A percentile compares a stretch with the other conserved stretches of the same genome.
phyloP scores from a whole-genome alignment of 2,797 vertebrate genomes.

The Huso huso region DNA sequence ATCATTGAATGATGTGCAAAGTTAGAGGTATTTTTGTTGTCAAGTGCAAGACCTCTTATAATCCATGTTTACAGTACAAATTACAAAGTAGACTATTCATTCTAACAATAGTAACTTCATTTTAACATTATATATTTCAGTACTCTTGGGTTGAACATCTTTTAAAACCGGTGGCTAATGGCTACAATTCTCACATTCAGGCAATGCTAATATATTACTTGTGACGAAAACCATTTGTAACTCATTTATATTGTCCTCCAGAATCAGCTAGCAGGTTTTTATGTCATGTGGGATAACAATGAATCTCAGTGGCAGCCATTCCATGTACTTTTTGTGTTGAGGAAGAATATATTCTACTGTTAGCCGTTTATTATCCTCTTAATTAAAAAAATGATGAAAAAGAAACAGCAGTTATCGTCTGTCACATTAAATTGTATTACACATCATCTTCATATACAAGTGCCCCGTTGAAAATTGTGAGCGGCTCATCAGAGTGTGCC shows the following conservation, averaged over 20 bases:
- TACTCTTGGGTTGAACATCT: too few species aligned
- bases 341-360: neutral
- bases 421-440: constrained; percentile 21
- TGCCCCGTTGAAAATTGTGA: constrained; percentile 82
- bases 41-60: too few species aligned
- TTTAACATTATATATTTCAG: too few species aligned
- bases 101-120: too few species aligned
- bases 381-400: neutral
- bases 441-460: constrained; percentile 69
- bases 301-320: neutral
- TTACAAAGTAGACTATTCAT: too few species aligned
- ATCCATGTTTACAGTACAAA: too few species aligned
- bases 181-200: too few species aligned
- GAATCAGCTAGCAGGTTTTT: neutral
- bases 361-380: neutral
- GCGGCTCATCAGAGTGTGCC: constrained; percentile 80
- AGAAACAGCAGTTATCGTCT: neutral
- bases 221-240: too few species aligned
- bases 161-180: too few species aligned
- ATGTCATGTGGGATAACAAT: neutral
- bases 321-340: neutral
- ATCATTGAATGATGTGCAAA: too few species aligned
- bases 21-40: too few species aligned
- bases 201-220: too few species aligned
- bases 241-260: neutral